phyloP scores from a whole-genome alignment of 2,113 vertebrate species.

The Cranoglanis bouderius region DNA sequence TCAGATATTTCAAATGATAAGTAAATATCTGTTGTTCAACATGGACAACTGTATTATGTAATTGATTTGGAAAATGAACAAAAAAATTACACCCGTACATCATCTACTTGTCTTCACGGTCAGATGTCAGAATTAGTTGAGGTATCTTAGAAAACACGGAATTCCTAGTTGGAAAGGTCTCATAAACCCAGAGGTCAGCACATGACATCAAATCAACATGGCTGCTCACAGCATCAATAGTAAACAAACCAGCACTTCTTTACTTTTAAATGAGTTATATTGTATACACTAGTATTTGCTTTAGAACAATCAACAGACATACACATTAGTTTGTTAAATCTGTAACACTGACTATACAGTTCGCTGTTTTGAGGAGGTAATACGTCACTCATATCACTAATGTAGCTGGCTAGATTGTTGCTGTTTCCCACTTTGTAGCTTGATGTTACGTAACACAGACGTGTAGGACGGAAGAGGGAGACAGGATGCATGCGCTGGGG shows the following conservation, averaged over 20 bases:
- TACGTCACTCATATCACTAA: neutral
- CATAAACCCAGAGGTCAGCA: neutral
- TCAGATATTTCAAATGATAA: neutral
- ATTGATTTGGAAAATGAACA: neutral
- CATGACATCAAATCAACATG: neutral
- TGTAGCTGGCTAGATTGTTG: neutral
- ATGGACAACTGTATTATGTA: neutral
- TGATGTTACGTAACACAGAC: no score
- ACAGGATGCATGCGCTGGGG: no score
- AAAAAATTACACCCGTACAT: neutral
- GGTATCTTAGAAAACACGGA: neutral
- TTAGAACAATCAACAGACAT: slow-evolving; percentile 5
- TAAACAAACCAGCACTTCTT: neutral
- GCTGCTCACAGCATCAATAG: neutral
- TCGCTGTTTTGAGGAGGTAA: neutral
- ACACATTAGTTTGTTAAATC: neutral
- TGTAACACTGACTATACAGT: neutral
- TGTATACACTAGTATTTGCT: neutral
- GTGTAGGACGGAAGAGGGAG: no score
- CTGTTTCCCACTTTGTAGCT: neutral
- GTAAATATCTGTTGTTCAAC: neutral
- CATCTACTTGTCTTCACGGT: neutral
- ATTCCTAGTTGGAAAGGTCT: neutral
- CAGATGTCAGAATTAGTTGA: neutral
- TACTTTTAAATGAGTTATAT: neutral